A percentile compares a stretch with the other conserved stretches of the same genome.
Evolutionary conservation across 1,140 invertebrate species (phyloP).

Genomic region (Drosophila murphyi): DNA sequence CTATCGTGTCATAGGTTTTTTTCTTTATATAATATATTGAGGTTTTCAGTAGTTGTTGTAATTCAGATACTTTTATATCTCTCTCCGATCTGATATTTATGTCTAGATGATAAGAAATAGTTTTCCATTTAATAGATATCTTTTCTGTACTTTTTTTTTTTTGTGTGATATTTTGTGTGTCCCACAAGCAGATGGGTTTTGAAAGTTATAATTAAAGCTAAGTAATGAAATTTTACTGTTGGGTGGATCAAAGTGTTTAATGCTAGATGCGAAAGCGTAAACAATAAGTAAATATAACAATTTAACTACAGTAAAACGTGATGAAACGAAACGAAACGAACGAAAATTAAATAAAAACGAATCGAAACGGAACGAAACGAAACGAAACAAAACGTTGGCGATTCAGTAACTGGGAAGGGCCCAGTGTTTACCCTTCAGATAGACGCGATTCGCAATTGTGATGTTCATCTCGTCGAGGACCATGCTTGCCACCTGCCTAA

Average conservation of each 20-base stretch:
- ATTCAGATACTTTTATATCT: background rate
- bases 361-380: background rate
- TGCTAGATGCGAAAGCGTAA: slow-evolving; percentile 22
- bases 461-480: slow-evolving; percentile 88
- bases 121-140: too few relatives aligned
- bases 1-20: too few relatives aligned
- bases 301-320: slow-evolving; percentile 24
- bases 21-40: too few relatives aligned
- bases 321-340: slow-evolving; percentile 20
- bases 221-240: slow-evolving; percentile 8
- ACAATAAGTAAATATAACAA: slow-evolving; percentile 35
- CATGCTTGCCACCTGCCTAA: slow-evolving; percentile 90
- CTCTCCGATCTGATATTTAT: too few relatives aligned
- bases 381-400: background rate
- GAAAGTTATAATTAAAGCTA: background rate
- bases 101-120: too few relatives aligned
- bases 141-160: too few relatives aligned
- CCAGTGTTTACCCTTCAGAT: slow-evolving; percentile 89
- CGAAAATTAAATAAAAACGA: background rate
- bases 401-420: slow-evolving; percentile 46
- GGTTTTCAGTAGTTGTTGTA: too few relatives aligned
- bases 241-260: slow-evolving; percentile 57
- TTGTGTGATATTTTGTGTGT: too few relatives aligned
- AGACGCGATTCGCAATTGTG: slow-evolving; percentile 87
- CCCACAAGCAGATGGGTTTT: too few relatives aligned